phyloP scores from a whole-genome alignment of 2,797 vertebrate genomes.

The Cichlasoma orientale region DNA sequence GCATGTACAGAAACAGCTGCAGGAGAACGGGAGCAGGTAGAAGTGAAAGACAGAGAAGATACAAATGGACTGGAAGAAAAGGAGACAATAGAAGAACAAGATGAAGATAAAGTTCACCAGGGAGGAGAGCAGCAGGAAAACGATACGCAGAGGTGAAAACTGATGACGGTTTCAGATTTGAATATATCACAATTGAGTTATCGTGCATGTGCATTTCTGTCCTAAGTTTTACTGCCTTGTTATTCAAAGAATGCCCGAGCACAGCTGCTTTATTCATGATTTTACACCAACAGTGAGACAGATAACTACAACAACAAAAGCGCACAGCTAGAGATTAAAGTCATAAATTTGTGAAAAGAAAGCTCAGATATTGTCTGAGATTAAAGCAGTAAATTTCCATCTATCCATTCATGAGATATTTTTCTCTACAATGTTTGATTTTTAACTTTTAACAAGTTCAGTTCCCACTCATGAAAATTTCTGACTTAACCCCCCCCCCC shows the following conservation, averaged over 20 bases:
- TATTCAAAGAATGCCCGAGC: not conserved
- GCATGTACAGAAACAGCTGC: not conserved
- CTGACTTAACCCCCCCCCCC: too few relatives aligned
- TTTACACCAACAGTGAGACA: not conserved
- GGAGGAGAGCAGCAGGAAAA: slow-evolving; percentile 15
- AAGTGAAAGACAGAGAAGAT: slow-evolving; percentile 9
- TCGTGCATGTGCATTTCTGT: not conserved
- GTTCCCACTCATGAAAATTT: too few relatives aligned
- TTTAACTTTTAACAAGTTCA: not conserved
- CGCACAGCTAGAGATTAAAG: too few relatives aligned
- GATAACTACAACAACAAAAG: rapidly evolving
- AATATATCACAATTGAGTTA: not conserved
- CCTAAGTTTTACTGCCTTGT: not conserved
- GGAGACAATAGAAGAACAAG: slow-evolving; percentile 11
- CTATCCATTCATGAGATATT: too few relatives aligned
- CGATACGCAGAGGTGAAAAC: slow-evolving; percentile 52
- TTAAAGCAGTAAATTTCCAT: too few relatives aligned
- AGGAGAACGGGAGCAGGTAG: slow-evolving; percentile 12
- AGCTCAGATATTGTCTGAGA: too few relatives aligned
- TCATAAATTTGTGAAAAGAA: too few relatives aligned
- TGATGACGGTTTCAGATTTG: not conserved
- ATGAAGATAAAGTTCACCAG: slow-evolving; percentile 11
- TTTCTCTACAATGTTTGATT: not conserved
- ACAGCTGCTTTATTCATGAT: not conserved
- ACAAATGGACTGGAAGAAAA: slow-evolving; percentile 18